Evolutionary conservation across 1,140 invertebrate species (phyloP).

Genomic region (Aphaenogaster ashmeadi): DNA sequence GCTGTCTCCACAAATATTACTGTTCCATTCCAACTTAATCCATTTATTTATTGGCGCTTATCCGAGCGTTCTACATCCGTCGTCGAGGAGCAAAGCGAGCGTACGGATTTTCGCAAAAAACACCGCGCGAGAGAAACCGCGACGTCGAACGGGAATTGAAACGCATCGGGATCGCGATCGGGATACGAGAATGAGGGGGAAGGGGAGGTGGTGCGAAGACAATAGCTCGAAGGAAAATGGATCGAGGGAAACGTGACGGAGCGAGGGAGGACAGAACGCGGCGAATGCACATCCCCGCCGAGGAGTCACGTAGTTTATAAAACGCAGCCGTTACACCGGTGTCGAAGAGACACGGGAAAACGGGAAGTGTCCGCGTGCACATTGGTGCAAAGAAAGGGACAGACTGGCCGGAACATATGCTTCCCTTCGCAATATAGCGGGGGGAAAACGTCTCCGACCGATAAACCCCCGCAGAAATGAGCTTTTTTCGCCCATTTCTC

Average conservation of each 20-base stretch:
- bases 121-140: background rate
- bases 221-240: conserved; percentile 53
- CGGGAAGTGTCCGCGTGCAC: conserved; percentile 56
- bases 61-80: background rate
- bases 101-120: background rate
- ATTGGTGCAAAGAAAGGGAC: conserved; percentile 54
- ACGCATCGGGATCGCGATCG: conserved; percentile 58
- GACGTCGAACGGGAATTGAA: conserved; percentile 57
- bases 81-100: background rate
- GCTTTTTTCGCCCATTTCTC: conserved; percentile 73
- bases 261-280: conserved; percentile 22
- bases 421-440: conserved; percentile 71
- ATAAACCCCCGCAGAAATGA: conserved; percentile 80
- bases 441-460: conserved; percentile 69
- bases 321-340: conserved; percentile 66
- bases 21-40: conserved; percentile 2
- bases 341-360: conserved; percentile 48
- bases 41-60: background rate
- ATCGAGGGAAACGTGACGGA: background rate
- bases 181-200: conserved; percentile 42
- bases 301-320: conserved; percentile 76
- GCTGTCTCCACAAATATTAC: background rate
- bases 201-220: conserved; percentile 44
- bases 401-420: conserved; percentile 71
- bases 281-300: conserved; percentile 38